These are phyloP conservation scores for Crocuta crocuta DNA, from an alignment of 2,113 vertebrate species.

Conservation along the genomic window DNA sequence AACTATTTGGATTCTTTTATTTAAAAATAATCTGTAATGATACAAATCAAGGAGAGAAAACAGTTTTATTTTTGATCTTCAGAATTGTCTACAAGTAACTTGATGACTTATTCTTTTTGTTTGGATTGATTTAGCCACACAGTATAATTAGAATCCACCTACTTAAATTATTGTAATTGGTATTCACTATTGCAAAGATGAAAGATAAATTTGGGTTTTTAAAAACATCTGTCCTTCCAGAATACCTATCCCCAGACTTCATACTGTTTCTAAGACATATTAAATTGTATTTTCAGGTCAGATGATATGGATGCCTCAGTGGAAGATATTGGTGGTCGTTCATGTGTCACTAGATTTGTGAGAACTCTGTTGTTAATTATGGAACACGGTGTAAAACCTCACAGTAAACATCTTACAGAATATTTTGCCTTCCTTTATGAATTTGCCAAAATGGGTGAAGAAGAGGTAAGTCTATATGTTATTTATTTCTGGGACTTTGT, in stretches of 20 bases:
- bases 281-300: constrained; percentile 88
- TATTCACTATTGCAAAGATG: neutral
- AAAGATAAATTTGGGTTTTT: neutral
- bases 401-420: constrained; percentile 99
- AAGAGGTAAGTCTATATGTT: constrained; percentile 90
- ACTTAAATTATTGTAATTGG: neutral
- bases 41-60: neutral
- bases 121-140: constrained; percentile 18
- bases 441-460: constrained; percentile 99
- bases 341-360: constrained; percentile 98
- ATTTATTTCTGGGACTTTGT: neutral
- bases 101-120: constrained; percentile 23
- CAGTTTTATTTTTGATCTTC: constrained; percentile 6
- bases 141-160: neutral
- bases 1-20: neutral
- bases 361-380: constrained; percentile 98
- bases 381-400: constrained; percentile 99
- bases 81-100: constrained; percentile 28
- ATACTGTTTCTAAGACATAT: neutral
- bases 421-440: constrained; percentile 99
- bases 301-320: constrained; percentile 98
- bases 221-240: neutral
- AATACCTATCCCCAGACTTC: neutral
- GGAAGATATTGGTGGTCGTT: constrained; percentile 98
- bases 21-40: constrained; percentile 20